Evolutionary conservation across 2,888 invertebrate species (phyloP), one percentile per base, ranked within the genome.

Genomic region (Electrophaes corylata): DNA sequence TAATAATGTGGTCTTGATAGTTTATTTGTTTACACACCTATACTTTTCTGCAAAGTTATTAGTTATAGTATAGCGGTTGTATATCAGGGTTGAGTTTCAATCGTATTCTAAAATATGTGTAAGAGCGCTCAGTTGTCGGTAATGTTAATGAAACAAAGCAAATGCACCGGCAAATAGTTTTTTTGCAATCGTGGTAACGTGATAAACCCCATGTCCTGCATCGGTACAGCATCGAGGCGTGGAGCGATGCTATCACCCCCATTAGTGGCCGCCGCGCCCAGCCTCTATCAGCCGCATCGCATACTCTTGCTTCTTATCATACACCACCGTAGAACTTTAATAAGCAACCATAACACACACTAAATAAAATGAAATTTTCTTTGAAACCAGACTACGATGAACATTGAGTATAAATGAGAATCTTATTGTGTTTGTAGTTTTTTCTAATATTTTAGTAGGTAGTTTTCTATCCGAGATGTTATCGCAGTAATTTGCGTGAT

Each of bases 241-340:
- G 90, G 86, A 83, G 75, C 77, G 90, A 89, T 90, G 82, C 83
- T 89, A 91, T 90, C 90, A 75, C 73, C 66, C 78, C 86, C 86
- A 89, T 91, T 91, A 91, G 90, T 88, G 78, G 80, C 79, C 78
- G 78, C 85, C 83, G 82, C 86, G 84, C 86, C 85, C 86, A 81
- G 81, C 78, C 81, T 78, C 84, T 87, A 88, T 89, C 88, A 73
- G 73, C 76, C 73, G 73, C 83, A 87, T 87, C 87, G 76, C 73
- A 70, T 65, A 46, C 51, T 67, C 73, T 67, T 64, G 64, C 73
- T 68, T 66, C 66, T 69, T 62, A 72, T 72, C 67, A 78, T 79
- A 81, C 76, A 77, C 75, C 77, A 76, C 75, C 53, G 47, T 12
- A 16, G 3, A n/a, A 26, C 67, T 11, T 53, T 59, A 31, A 76